Base-by-base conservation (phyloP, 2,797 vertebrate species). In the Toxotes lorentzi region DNA sequence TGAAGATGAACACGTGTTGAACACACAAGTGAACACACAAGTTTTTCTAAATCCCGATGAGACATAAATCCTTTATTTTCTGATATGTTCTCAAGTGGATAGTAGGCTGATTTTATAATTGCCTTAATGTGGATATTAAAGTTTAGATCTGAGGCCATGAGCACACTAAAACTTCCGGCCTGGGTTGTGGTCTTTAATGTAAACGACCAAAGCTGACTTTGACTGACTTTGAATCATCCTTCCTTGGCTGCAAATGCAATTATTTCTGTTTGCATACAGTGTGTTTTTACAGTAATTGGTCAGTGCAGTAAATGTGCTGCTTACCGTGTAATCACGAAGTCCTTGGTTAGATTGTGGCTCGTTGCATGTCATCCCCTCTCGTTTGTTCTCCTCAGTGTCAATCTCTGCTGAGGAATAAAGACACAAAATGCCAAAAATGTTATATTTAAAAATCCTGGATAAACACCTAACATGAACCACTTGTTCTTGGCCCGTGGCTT, bases 261-360 rank as follows among this genome's bases (percentile, higher is more conserved):
- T 13, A 12, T 24, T 35, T 16, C 19, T 23, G 61, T 30, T 63
- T 63, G 21, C 4, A 16, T 12, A 12, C 27, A 30, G 27, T 30
- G 27, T 41, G 7, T 62, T 47, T 53, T 43, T 45, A 32, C 53
- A 47, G 7, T 34, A 47, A 23, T 34, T 17, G 6, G 66, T 23
- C 41, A 21, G 17, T 30, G 27, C 27, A 30, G 27, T 30, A 4
- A 30, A 30, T 30, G 4, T 30, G 63, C 34, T 11, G 32, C 13
- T 53, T 4, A n/a, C 11, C 43, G 38, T 21, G 32, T 53, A 51
- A 66, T 30, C 50, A 67, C 21, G 40, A 6, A 38, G 51, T 70
- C 47, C 60, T 60, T 64, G 59, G 50, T 47, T 77, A 17, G 57
- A 51, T 23, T 57, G n/a, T 10, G 32, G 50, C 23, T 64, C 34